Conservation (phyloP, 2,797 vertebrate species). For the Megaceryle alcyon region DNA sequence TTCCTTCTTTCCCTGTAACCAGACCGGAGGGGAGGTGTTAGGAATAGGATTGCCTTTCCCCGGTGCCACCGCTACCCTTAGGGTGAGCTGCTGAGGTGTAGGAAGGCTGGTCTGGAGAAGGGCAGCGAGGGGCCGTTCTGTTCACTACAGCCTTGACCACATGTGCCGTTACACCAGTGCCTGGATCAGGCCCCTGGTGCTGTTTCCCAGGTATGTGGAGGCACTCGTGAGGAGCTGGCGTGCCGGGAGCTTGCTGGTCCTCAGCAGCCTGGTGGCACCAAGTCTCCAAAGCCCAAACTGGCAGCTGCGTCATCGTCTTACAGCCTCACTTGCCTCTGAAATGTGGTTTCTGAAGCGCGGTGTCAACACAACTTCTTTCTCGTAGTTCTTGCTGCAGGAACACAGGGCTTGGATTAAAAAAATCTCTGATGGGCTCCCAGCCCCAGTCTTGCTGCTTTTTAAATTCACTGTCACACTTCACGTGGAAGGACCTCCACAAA, state of each 20-base stretch:
- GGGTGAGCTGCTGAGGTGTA: background rate
- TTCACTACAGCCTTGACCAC: background rate
- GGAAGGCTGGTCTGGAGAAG: background rate
- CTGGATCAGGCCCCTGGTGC: background rate
- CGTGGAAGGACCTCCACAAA: background rate
- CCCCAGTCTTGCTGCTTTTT: background rate
- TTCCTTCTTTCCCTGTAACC: background rate
- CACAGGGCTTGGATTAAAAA: accelerated
- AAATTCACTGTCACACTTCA: background rate
- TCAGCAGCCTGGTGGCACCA: accelerated
- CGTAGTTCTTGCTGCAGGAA: background rate
- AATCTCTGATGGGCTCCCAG: accelerated
- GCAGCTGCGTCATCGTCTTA: background rate
- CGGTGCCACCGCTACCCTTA: background rate
- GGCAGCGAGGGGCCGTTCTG: background rate
- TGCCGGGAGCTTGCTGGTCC: accelerated
- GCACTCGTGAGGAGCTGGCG: background rate
- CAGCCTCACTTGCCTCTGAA: background rate
- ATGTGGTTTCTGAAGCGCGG: background rate
- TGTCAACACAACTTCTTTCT: background rate
- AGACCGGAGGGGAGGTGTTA: background rate
- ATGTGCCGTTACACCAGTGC: background rate
- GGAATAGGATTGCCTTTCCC: background rate
- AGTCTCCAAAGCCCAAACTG: background rate
- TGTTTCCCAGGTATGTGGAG: accelerated